Percentiles rank a stretch among this genome's conserved stretches.
Evolutionary conservation across 2,888 invertebrate species (phyloP).

Genomic region (Vandiemenella viatica): DNA sequence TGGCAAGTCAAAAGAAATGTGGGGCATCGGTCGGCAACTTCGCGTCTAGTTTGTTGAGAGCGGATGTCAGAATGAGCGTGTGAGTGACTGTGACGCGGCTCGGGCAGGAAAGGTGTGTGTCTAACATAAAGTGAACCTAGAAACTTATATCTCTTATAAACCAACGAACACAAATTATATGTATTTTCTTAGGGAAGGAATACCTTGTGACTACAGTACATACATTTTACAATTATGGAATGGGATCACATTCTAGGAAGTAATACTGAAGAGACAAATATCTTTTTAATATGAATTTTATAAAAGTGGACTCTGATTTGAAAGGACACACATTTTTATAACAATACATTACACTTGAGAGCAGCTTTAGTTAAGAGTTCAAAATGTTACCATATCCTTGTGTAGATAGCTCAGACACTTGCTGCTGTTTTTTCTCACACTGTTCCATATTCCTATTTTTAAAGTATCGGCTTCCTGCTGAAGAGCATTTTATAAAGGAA

Average conservation of each 20-base stretch:
- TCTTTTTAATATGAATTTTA: no score
- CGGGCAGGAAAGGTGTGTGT: slow-evolving; percentile 35
- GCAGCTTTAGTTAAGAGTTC: slow-evolving; percentile 5
- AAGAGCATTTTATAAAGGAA: no score
- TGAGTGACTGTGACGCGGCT: slow-evolving; percentile 25
- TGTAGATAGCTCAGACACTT: no score
- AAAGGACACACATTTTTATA: slow-evolving; percentile 3
- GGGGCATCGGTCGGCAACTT: no score
- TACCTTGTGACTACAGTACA: not conserved
- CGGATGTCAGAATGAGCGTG: not conserved
- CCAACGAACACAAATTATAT: not conserved
- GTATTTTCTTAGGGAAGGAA: not conserved
- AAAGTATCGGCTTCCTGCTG: no score
- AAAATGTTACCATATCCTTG: slow-evolving; percentile 10
- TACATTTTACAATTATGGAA: not conserved
- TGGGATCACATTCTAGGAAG: no score
- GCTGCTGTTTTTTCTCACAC: no score
- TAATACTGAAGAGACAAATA: no score
- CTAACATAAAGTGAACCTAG: slow-evolving; percentile 11
- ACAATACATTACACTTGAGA: not conserved
- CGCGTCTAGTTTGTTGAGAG: no score
- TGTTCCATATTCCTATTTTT: no score
- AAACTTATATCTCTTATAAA: not conserved
- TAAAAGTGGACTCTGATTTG: slow-evolving; percentile 2
- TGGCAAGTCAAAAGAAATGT: no score